phyloP scores from a whole-genome alignment of 2,113 vertebrate species.

The Atlantisia rogersi region DNA sequence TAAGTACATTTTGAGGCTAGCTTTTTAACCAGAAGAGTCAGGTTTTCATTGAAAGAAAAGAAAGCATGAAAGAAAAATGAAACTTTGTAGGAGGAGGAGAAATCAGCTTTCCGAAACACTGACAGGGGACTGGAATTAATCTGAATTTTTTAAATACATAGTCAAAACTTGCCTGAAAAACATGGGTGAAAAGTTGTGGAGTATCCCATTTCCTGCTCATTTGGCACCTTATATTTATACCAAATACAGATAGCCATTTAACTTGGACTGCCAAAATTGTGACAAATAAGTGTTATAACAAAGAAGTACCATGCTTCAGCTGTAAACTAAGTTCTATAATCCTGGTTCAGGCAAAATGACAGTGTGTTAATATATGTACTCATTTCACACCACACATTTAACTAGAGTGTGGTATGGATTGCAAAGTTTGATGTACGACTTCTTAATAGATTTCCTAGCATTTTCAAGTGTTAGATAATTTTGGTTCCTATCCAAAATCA shows the following conservation, averaged over 20 bases:
- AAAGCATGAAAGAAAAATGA: not conserved
- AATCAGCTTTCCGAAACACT: not conserved
- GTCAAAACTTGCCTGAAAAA: constrained; percentile 1
- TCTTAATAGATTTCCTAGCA: not conserved
- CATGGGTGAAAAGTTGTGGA: not conserved
- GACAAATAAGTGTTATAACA: not conserved
- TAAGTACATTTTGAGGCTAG: not conserved
- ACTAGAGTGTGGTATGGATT: not conserved
- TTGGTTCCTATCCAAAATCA: constrained; percentile 2
- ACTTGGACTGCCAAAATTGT: not conserved
- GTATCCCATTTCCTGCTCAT: not conserved
- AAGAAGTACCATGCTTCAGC: not conserved
- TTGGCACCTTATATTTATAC: not conserved
- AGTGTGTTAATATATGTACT: not conserved
- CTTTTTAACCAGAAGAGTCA: not conserved
- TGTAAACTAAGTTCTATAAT: not conserved
- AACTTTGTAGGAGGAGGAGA: not conserved
- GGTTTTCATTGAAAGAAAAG: not conserved
- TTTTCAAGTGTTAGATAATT: constrained; percentile 5
- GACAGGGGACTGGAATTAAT: not conserved
- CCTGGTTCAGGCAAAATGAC: not conserved
- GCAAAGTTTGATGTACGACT: not conserved
- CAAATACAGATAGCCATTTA: not conserved
- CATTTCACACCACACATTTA: not conserved
- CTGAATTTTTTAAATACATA: not conserved